phyloP scores from a whole-genome alignment of 2,113 vertebrate genomes.

The Puma concolor region DNA sequence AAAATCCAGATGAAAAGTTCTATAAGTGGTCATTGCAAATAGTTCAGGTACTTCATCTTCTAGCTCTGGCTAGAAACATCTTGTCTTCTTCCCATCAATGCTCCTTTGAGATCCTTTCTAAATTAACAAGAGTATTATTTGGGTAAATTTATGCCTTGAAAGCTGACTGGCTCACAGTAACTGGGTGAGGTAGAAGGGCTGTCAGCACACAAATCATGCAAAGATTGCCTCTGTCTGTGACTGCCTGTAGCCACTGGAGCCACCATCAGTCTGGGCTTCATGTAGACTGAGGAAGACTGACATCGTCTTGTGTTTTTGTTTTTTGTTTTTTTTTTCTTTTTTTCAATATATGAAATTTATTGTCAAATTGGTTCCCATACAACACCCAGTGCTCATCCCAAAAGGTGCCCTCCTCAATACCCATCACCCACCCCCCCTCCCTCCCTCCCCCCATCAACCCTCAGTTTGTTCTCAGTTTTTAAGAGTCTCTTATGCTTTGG shows the following conservation, averaged over 20 bases:
- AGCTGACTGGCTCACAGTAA: not conserved
- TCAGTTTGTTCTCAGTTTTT: too few relatives aligned
- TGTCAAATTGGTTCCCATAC: too few relatives aligned
- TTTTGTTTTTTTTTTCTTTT: too few relatives aligned
- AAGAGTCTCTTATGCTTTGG: too few relatives aligned
- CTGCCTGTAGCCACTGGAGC: not conserved
- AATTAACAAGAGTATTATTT: not conserved
- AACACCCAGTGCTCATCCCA: too few relatives aligned
- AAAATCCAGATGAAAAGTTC: conserved; percentile 20
- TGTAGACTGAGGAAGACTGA: not conserved
- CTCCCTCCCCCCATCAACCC: too few relatives aligned
- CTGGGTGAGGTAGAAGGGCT: not conserved
- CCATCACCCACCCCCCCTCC: too few relatives aligned
- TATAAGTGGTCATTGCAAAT: not conserved
- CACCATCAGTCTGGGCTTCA: not conserved
- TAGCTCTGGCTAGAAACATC: not conserved
- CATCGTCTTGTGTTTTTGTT: not conserved
- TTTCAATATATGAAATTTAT: too few relatives aligned
- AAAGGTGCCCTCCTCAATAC: too few relatives aligned
- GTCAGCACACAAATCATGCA: not conserved
- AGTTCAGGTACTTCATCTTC: not conserved
- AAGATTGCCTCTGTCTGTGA: not conserved
- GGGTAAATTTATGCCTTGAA: not conserved
- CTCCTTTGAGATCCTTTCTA: not conserved
- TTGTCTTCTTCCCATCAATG: not conserved